These are phyloP conservation scores for Drosophila hamatofila DNA, from an alignment of 2,888 invertebrate genomes.

Conservation along the genomic window DNA sequence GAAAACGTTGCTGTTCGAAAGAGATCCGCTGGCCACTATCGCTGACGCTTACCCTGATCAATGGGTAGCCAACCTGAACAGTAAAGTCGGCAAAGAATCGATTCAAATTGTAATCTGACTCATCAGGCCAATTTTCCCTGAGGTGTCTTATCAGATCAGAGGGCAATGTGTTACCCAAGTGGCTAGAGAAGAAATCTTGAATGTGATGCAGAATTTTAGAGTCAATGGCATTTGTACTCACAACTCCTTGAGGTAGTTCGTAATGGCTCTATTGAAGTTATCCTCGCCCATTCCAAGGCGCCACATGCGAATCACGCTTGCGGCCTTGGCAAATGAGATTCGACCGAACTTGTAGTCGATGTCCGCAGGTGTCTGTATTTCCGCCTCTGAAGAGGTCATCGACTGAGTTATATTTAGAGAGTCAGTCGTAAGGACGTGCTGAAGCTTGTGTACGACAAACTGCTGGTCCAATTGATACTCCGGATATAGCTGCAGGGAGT, in stretches of 20 bases:
- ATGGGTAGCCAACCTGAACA: conserved; percentile 88
- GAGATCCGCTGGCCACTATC: conserved; percentile 22
- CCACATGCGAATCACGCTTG: conserved; percentile 89
- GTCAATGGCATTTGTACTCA: conserved; percentile 64
- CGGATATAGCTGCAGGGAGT: conserved; percentile 86
- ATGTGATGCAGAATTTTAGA: background rate
- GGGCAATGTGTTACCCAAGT: conserved; percentile 84
- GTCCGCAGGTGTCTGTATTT: conserved; percentile 86
- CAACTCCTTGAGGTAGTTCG: conserved; percentile 86
- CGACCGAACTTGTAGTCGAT: conserved; percentile 87
- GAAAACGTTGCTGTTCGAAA: conserved; percentile 73
- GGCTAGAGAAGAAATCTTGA: background rate
- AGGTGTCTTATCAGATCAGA: conserved; percentile 85
- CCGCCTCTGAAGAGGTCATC: conserved; percentile 85
- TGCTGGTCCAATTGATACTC: conserved; percentile 89
- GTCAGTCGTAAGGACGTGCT: conserved; percentile 87
- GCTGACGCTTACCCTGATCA: conserved; percentile 86
- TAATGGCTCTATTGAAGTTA: conserved; percentile 87
- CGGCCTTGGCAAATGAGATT: conserved; percentile 89
- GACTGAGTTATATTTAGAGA: conserved; percentile 87
- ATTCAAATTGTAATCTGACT: conserved; percentile 42
- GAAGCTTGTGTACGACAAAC: conserved; percentile 89
- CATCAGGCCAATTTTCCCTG: conserved; percentile 69
- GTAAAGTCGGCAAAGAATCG: conserved; percentile 87
- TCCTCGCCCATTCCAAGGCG: conserved; percentile 87